Percentiles rank a stretch among this genome's conserved stretches.
phyloP scores from a whole-genome alignment of 2,888 invertebrate species.

The Drosophila rubida region DNA sequence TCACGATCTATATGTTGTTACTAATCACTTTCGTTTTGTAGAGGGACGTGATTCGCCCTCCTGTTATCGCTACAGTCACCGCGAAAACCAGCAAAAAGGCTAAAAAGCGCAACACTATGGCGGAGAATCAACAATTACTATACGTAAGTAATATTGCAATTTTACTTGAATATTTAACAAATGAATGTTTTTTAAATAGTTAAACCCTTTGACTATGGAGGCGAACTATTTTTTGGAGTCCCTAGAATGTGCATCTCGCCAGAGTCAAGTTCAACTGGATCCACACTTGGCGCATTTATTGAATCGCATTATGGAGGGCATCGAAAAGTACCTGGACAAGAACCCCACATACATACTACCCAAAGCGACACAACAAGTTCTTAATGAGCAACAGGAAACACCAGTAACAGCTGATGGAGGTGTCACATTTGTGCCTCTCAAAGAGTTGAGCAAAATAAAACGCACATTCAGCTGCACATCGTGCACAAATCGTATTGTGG shows the following conservation, averaged over 20 bases:
- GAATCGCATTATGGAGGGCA: conserved; percentile 68
- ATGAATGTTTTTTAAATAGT: conserved; percentile 36
- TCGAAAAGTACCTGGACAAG: conserved; percentile 71
- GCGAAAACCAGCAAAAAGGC: conserved; percentile 26
- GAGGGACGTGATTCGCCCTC: background rate
- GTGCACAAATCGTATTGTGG: conserved; percentile 67
- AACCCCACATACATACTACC: conserved; percentile 61
- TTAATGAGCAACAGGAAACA: conserved; percentile 6
- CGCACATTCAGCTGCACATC: conserved; percentile 62
- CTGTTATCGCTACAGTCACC: background rate
- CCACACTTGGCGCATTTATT: conserved; percentile 61
- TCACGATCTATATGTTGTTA: conserved; percentile 10
- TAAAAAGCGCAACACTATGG: conserved; percentile 59
- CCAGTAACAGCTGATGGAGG: conserved; percentile 22
- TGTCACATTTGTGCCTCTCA: conserved; percentile 55
- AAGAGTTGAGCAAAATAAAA: conserved; percentile 62
- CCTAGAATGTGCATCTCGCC: conserved; percentile 42
- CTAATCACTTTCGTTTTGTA: conserved; percentile 8
- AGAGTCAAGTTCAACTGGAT: conserved; percentile 61
- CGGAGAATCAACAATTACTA: conserved; percentile 43
- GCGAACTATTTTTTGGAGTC: conserved; percentile 73
- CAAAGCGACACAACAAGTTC: background rate
- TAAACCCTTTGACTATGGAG: conserved; percentile 80
- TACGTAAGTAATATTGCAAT: conserved; percentile 56
- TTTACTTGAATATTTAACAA: background rate